These are phyloP conservation scores for Alligator sinensis DNA, from an alignment of 2,113 vertebrate species.

Conservation along the genomic window DNA sequence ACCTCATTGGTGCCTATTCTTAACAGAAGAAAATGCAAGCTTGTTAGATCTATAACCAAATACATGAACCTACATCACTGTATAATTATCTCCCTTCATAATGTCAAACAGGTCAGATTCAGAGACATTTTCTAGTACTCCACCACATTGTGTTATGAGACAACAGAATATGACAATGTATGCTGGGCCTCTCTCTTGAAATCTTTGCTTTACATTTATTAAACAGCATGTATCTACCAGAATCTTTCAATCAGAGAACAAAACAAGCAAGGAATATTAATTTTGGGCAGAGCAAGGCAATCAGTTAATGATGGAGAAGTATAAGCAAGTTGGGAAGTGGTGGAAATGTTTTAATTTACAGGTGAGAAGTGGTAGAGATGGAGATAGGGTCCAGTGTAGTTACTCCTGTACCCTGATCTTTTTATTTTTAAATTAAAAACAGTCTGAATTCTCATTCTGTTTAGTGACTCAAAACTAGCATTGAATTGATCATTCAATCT, in stretches of 20 bases:
- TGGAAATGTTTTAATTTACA: background rate
- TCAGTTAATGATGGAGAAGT: background rate
- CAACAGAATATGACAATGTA: background rate
- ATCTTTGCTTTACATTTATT: background rate
- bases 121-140: background rate
- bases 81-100: background rate
- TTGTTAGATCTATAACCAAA: background rate
- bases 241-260: background rate
- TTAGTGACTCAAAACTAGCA: background rate
- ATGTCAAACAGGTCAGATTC: background rate
- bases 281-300: background rate
- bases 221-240: background rate
- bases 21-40: background rate
- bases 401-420: background rate
- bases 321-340: background rate
- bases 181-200: background rate
- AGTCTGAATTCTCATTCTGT: background rate
- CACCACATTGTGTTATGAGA: background rate
- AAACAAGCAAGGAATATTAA: background rate
- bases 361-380: background rate
- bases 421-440: background rate
- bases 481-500: background rate
- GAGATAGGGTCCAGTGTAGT: background rate
- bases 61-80: background rate
- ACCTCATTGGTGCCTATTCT: too few species aligned